Conservation (phyloP, 2,888 invertebrate genomes). For the Oxyteleia sp. region DNA sequence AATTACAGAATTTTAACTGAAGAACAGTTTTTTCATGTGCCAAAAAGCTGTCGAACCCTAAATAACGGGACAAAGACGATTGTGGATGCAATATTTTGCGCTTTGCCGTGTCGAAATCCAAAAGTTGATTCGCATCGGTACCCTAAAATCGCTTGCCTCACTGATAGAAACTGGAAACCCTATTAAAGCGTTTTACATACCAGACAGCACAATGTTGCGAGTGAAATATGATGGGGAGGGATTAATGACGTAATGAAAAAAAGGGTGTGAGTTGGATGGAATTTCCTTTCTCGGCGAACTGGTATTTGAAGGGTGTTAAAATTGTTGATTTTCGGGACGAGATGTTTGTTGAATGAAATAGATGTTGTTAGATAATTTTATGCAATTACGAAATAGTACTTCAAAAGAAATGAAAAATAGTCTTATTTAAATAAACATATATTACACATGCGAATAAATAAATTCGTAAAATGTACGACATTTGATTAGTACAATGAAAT, state of each 20-base stretch:
- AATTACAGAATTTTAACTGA: conserved; percentile 24
- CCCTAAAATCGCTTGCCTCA: conserved; percentile 67
- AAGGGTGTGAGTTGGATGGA: conserved; percentile 42
- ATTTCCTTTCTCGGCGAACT: conserved; percentile 22
- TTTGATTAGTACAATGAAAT: too few species aligned
- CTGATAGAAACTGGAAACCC: conserved; percentile 47
- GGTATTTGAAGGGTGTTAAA: conserved; percentile 7
- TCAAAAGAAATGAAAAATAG: too few species aligned
- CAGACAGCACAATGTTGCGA: conserved; percentile 63
- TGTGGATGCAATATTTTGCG: conserved; percentile 37
- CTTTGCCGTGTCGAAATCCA: conserved; percentile 16
- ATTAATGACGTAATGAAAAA: conserved; percentile 57
- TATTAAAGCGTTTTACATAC: conserved; percentile 66
- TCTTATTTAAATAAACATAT: too few species aligned
- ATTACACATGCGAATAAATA: too few species aligned
- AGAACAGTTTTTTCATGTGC: conserved; percentile 57
- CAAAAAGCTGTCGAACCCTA: conserved; percentile 56
- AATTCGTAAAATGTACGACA: too few species aligned
- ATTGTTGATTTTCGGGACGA: conserved; percentile 7
- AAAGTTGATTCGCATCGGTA: conserved; percentile 61
- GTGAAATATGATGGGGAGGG: conserved; percentile 68
- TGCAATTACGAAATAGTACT: too few species aligned
- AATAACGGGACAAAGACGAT: conserved; percentile 28
- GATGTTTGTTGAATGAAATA: conserved; percentile 10
- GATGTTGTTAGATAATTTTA: conserved; percentile 67